Base-by-base conservation (phyloP, 2,888 invertebrate genomes). In the Pelosia muscerda region DNA sequence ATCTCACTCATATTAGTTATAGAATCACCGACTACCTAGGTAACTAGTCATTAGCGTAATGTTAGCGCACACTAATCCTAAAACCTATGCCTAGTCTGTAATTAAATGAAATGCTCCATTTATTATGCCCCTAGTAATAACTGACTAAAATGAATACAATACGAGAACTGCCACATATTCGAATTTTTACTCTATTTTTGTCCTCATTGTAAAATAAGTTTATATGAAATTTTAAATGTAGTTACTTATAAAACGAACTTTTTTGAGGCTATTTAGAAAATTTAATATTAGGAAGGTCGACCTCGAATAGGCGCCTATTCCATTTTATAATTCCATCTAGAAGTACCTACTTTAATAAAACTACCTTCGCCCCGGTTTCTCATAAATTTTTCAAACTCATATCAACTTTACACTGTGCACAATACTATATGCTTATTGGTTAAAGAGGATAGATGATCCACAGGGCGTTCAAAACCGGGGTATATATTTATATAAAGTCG, bases 141-240 rank as follows among this genome's bases (percentile, higher is more conserved):
- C 75, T 68, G 79, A 75, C 79, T 82, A 76, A 72, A 83, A 75
- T 84, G 72, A 75, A 77, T 69, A 38, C 60, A 71, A 75, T 86
- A 88, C 87, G 83, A 83, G 86, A 86, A 92, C 93, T 93, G 93
- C 92, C 92, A 92, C 85, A 81, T 87, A 88, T 83, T 92, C 90
- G 91, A 93, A 90, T 91, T 92, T 91, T 87, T 84, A 90, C 78
- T 84, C 79, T 82, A 75, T 77, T 81, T 90, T 88, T 88, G 90
- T 86, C 81, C 84, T 83, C 67, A 74, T 68, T 83, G 78, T 74
- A 74, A 77, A 76, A 73, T 82, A 82, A 75, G 76, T 77, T 81
- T 81, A 56, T 80, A 79, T 74, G 70, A 77, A 60, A 67, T 74
- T 71, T 72, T 73, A 76, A 83, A 75, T 66, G 67, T 82, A 76